Evolutionary conservation across 2,113 vertebrate genomes (phyloP).

Genomic region (Phainopepla nitens): DNA sequence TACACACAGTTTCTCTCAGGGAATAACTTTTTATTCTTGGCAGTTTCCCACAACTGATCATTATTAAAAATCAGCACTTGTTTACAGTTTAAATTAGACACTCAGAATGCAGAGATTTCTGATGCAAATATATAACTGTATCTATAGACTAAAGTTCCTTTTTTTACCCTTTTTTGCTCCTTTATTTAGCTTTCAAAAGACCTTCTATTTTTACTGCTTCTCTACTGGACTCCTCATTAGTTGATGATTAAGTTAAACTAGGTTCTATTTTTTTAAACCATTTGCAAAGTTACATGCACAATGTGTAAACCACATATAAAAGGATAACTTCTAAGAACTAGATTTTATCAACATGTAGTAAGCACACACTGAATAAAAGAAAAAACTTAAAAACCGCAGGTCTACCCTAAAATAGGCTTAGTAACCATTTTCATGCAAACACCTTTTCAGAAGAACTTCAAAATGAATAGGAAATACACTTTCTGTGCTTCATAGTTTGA

Average conservation of each 20-base stretch:
- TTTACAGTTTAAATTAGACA: background rate
- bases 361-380: background rate
- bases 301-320: background rate
- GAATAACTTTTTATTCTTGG: background rate
- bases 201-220: background rate
- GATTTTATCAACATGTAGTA: background rate
- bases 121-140: background rate
- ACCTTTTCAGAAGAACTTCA: background rate
- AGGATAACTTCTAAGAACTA: background rate
- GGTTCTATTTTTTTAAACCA: background rate
- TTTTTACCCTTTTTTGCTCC: background rate
- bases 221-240: background rate
- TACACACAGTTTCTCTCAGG: background rate
- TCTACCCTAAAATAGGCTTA: background rate
- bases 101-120: background rate
- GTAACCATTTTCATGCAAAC: background rate
- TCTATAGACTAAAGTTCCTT: background rate
- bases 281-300: background rate
- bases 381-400: background rate
- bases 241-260: background rate
- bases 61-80: conserved; percentile 14
- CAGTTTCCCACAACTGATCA: background rate
- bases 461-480: background rate
- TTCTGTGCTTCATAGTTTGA: background rate
- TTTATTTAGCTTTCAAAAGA: background rate